Base-by-base conservation (phyloP, 2,113 vertebrate genomes). In the Oncorhynchus nerka region DNA sequence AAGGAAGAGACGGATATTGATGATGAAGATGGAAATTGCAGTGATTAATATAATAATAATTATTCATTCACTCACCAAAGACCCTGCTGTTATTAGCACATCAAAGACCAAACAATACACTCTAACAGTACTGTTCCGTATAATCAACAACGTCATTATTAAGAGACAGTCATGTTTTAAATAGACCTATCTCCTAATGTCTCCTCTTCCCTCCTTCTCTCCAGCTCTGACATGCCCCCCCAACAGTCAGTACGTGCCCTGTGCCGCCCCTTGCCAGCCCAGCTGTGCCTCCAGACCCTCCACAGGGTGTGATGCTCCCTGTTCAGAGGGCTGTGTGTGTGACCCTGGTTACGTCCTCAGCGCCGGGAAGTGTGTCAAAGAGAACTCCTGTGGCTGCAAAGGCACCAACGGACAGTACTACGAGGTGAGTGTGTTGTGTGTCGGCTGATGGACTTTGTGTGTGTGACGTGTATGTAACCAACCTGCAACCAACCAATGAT, bases 271-370 rank as follows among this genome's bases (percentile, higher is more conserved):
- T 32, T 94, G 91, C 67, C 92, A 88, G 51, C 87, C 80, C 1
- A 92, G 89, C 1, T 94, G 92, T 70, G 20, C 66, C 48, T 30
- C 79, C 34, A 81, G 70, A 28, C 71, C 80, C 57, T 51, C 90
- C 0, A 67, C 57, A 4, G 84, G 86, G 30, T 94, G 94, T 24
- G 45, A 57, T 24, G 90, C 89, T 0, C 81, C 90, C 15, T 92
- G 92, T 82, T 84, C 86, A 28, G 93, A 94, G 83, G 88, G 71
- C 3, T 95, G 94, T 77, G 86, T 91, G 78, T 95, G 94, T 74
- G 77, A 94, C 76, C 71, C 89, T 6, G 92, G 93, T 67, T 94
- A 89, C 11, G 78, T 94, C 26, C 89, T 93, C 71, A 94, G 93
- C 75, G 89, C 90, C 20, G 89, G 81, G 20, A 85, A 88, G 67